Percentiles rank a stretch among this genome's conserved stretches.
These are phyloP conservation scores for Ectemnius lituratus DNA, from an alignment of 2,888 invertebrate genomes.

Conservation along the genomic window DNA sequence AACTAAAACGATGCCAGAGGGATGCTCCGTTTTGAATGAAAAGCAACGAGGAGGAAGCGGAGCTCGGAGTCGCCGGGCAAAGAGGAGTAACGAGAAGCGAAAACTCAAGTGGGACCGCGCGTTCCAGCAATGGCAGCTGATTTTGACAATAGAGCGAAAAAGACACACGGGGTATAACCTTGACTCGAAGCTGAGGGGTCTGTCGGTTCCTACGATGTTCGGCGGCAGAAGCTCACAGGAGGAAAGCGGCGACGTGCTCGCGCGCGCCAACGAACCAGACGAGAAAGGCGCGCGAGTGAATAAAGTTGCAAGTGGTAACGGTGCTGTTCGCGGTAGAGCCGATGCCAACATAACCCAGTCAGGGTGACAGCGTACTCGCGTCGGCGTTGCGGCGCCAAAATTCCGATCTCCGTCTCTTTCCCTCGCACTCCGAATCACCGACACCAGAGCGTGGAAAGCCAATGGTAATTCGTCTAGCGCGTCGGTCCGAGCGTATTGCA, in stretches of 20 bases:
- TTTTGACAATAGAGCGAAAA: conserved; percentile 71
- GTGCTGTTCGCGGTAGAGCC: conserved; percentile 8
- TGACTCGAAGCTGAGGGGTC: conserved; percentile 41
- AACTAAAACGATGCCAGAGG: conserved; percentile 12
- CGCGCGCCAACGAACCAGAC: not conserved
- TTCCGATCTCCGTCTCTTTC: conserved; percentile 42
- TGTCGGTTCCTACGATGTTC: no score
- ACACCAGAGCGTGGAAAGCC: conserved; percentile 1
- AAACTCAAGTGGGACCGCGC: conserved; percentile 28
- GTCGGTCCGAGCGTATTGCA: conserved; percentile 46
- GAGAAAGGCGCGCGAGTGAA: conserved; percentile 17
- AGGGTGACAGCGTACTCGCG: conserved; percentile 61
- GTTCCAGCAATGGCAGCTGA: conserved; percentile 75
- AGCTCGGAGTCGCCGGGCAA: conserved; percentile 7
- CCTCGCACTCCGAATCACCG: conserved; percentile 2
- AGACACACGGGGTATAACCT: conserved; percentile 60
- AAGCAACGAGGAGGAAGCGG: conserved; percentile 1
- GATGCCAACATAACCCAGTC: conserved; percentile 53
- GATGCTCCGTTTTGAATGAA: conserved; percentile 32
- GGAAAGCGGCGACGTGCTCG: not conserved
- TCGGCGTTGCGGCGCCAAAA: conserved; percentile 68
- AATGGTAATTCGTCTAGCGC: conserved; percentile 22
- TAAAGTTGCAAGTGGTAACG: conserved; percentile 13
- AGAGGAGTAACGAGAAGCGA: conserved; percentile 22
- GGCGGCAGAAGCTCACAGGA: no score